Conservation (phyloP, 2,888 invertebrate genomes). For the Lagria hirta region DNA sequence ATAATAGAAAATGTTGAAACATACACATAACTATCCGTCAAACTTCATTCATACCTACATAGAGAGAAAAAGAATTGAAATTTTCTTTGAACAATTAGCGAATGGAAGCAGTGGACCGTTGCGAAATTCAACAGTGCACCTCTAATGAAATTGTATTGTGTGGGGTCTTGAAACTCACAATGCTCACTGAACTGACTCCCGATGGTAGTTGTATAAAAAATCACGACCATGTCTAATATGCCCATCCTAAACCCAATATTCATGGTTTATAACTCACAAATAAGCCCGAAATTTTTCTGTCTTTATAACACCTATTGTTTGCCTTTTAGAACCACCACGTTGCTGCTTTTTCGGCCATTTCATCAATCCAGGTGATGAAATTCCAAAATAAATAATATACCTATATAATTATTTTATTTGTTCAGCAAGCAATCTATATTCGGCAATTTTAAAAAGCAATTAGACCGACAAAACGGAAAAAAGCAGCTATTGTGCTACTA, state of each 20-base stretch:
- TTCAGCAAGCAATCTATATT: too few relatives aligned
- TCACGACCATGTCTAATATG: conserved; percentile 38
- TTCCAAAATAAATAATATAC: conserved; percentile 10
- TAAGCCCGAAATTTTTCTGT: conserved; percentile 32
- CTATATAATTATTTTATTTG: too few relatives aligned
- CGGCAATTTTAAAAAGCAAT: too few relatives aligned
- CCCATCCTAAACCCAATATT: conserved; percentile 39
- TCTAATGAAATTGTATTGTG: conserved; percentile 50
- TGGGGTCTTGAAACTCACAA: conserved; percentile 40
- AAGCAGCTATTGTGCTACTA: too few relatives aligned
- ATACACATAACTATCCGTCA: too few relatives aligned
- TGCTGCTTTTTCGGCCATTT: conserved; percentile 3
- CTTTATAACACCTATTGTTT: conserved; percentile 35
- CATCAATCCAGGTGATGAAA: conserved; percentile 10
- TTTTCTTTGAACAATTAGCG: conserved; percentile 28
- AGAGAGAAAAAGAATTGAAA: too few relatives aligned
- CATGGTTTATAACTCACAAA: conserved; percentile 40
- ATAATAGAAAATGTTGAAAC: too few relatives aligned
- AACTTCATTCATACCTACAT: too few relatives aligned
- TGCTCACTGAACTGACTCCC: conserved; percentile 25
- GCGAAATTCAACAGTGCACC: conserved; percentile 49
- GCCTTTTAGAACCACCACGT: conserved; percentile 22
- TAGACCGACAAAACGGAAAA: too few relatives aligned
- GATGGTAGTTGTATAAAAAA: conserved; percentile 33
- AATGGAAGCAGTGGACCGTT: conserved; percentile 43